Conservation (phyloP, 2,113 vertebrate genomes). For the Paradoxurus hermaphroditus region DNA sequence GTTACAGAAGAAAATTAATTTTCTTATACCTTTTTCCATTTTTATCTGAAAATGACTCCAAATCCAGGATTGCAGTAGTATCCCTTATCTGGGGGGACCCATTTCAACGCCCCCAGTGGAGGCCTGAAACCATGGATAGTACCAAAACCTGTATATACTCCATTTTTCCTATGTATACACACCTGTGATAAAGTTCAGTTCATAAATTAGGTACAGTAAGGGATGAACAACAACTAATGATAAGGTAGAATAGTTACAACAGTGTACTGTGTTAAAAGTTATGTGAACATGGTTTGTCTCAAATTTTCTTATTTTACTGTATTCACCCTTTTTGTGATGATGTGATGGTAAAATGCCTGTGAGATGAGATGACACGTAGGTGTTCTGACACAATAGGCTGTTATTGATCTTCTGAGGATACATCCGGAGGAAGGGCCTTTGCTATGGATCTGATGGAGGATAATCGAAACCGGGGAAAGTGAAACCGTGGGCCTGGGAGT, state of each 20-base stretch:
- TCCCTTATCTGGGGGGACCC: not conserved
- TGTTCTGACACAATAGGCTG: not conserved
- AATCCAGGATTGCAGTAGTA: not conserved
- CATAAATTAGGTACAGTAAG: not conserved
- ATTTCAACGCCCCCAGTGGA: not conserved
- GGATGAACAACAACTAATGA: not conserved
- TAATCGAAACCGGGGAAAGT: not conserved
- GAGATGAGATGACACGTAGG: not conserved
- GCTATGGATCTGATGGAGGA: not conserved
- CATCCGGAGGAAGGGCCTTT: not conserved
- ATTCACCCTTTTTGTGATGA: not conserved
- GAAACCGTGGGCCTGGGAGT: not conserved
- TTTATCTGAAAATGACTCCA: not conserved
- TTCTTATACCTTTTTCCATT: not conserved
- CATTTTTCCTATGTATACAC: not conserved
- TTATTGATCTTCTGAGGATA: not conserved
- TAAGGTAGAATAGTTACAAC: not conserved
- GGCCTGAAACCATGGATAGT: not conserved
- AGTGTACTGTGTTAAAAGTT: not conserved
- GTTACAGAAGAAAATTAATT: conserved; percentile 69
- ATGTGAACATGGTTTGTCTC: not conserved
- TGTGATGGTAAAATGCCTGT: not conserved
- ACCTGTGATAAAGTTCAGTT: not conserved
- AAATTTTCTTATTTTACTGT: not conserved
- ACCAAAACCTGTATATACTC: not conserved